Base-by-base conservation (phyloP, 2,113 vertebrate species). In the Helogale parvula region DNA sequence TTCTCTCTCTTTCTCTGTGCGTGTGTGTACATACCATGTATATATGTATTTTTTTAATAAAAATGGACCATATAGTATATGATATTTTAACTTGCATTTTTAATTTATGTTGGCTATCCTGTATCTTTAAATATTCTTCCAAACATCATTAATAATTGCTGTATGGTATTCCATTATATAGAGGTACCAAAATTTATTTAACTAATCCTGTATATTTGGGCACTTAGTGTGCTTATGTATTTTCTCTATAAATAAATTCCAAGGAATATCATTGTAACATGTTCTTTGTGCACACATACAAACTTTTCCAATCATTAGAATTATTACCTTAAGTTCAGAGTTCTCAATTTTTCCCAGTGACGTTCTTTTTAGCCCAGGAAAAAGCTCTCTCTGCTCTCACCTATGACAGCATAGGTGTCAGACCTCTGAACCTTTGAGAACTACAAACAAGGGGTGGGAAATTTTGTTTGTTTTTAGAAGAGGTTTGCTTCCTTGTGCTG, bases 241-340 rank as follows among this genome's bases (percentile, higher is more conserved):
- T 94, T 68, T 82, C 19, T 16, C 31, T 82, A 50, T 54, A 76
- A 89, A 74, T 79, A 93, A 74, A 76, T n/a, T 76, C 50, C 16
- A 66, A 47, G 66, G 54, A 76, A 82, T 35, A 81, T 60, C 16
- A 38, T 92, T 83, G 6, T 94, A 77, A 88, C 45, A 76, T 50
- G 76, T 60, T 69, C 76, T 92, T 94, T 63, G n/a, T 47, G 72
- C 7, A 86, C 19, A 31, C 27, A 50, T 68, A 68, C 41, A 79
- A 52, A 8, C 5, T 90, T 95, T 41, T 38, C 60, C 50, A 13
- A 41, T 82, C 66, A 52, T 82, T 87, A 50, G 41, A 69, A 82
- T 94, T 68, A 63, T 45, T 85, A 72, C 50, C 57, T 91, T 92
- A 88, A 94, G 81, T 92, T 76, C 47, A 92, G 74, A 76, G 35